A percentile compares a stretch with the other conserved stretches of the same genome.
Evolutionary conservation across 2,797 vertebrate species (phyloP).

Genomic region (Margarornis squamiger): DNA sequence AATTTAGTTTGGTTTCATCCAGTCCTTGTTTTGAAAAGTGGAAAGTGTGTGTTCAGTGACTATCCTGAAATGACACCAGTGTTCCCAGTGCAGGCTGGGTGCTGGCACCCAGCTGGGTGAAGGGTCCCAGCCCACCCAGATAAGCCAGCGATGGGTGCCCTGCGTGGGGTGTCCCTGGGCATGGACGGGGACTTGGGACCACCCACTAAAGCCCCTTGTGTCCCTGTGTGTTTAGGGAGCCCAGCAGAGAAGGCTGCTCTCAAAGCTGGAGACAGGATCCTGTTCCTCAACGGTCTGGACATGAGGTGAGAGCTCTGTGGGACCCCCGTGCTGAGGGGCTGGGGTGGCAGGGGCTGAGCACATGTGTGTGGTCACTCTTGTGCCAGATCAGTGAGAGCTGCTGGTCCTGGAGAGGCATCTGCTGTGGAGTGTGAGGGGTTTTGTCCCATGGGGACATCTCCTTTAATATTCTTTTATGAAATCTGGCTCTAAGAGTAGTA

Average conservation of each 20-base stretch:
- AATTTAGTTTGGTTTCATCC: neutral
- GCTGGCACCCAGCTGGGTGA: neutral
- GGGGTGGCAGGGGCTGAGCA: neutral
- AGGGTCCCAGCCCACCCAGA: neutral
- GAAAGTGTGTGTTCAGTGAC: fast-evolving
- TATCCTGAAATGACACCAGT: neutral
- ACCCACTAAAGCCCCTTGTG: neutral
- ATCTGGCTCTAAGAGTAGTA: neutral
- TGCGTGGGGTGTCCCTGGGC: neutral
- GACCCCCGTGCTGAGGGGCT: neutral
- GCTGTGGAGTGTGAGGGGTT: fast-evolving
- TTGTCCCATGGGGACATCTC: neutral
- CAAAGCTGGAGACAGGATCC: slow-evolving; percentile 91
- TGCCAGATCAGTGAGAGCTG: fast-evolving
- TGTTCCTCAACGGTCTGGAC: slow-evolving; percentile 97
- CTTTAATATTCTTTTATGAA: neutral
- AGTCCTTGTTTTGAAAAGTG: neutral
- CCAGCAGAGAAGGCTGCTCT: slow-evolving; percentile 94
- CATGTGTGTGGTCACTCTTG: fast-evolving
- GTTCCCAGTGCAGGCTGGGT: neutral
- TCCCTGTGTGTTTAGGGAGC: slow-evolving; percentile 80
- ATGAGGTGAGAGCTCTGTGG: slow-evolving; percentile 86
- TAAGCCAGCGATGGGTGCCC: neutral
- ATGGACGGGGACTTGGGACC: fast-evolving
- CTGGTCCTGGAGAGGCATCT: neutral